These are phyloP conservation scores for Netelia virgata DNA, from an alignment of 2,888 invertebrate species.

Conservation along the genomic window DNA sequence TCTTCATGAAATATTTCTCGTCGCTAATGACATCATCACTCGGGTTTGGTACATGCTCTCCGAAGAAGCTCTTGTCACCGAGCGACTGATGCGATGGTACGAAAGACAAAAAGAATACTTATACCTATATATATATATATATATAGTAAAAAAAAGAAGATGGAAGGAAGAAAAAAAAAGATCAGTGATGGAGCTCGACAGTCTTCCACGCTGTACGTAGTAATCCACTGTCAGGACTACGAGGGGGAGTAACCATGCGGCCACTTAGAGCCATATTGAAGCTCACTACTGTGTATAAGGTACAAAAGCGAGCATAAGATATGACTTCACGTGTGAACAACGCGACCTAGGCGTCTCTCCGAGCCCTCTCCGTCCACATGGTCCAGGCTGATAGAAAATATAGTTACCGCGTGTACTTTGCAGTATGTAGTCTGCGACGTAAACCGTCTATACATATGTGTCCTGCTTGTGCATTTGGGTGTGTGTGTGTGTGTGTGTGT, in stretches of 20 bases:
- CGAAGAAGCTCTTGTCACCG: conserved; percentile 42
- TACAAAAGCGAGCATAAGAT: conserved; percentile 62
- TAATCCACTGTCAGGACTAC: conserved; percentile 41
- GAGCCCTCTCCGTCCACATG: conserved; percentile 27
- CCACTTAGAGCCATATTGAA: conserved; percentile 62
- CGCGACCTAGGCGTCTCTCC: conserved; percentile 71
- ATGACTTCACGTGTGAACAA: conserved; percentile 72
- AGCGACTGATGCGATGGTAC: conserved; percentile 63
- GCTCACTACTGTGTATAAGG: conserved; percentile 38
- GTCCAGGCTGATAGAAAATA: conserved; percentile 49
- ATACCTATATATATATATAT: conserved; percentile 1
- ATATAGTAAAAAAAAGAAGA: conserved; percentile 14
- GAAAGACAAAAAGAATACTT: conserved; percentile 24
- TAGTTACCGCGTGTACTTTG: conserved; percentile 56
- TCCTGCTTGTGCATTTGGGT: too few species aligned
- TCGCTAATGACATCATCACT: conserved; percentile 66
- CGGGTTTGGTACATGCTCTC: conserved; percentile 42
- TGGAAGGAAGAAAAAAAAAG: conserved; percentile 24
- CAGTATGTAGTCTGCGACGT: conserved; percentile 49
- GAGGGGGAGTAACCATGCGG: conserved; percentile 58
- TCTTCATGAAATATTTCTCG: conserved; percentile 62
- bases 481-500: conserved; percentile 6
- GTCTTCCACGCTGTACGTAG: not conserved
- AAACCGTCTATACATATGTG: conserved; percentile 24
- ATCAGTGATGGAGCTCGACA: conserved; percentile 33